Percentiles rank a stretch among this genome's conserved stretches.
Conservation (phyloP, 2,797 vertebrate species). For the Lithobates pipiens region DNA sequence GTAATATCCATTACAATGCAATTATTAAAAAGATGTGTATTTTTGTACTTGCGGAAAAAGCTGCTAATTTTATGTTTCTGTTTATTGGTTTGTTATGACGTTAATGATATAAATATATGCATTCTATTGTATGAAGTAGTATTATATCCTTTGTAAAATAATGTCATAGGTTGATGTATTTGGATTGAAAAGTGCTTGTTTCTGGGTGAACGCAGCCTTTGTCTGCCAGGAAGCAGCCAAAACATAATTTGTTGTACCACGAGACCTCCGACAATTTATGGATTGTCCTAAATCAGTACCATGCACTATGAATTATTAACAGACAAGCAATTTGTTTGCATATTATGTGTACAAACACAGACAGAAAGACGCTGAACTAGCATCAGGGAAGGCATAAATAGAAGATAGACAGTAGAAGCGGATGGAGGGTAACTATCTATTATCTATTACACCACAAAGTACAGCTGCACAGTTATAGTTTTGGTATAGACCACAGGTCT, state of each 20-base stretch:
- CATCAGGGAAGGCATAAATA: too few relatives aligned
- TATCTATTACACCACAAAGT: too few relatives aligned
- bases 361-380: neutral
- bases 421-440: too few relatives aligned
- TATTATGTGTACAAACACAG: neutral
- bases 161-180: neutral
- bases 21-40: constrained; percentile 86
- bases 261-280: neutral
- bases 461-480: too few relatives aligned
- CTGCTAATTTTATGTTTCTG: constrained; percentile 84
- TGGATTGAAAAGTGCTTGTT: neutral
- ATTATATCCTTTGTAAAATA: constrained; percentile 71
- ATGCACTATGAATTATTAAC: neutral
- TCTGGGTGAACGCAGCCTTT: neutral
- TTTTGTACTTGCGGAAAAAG: constrained; percentile 93
- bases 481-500: too few relatives aligned
- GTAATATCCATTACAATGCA: constrained; percentile 82
- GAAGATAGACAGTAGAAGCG: too few relatives aligned
- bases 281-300: neutral
- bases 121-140: constrained; percentile 76
- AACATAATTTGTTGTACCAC: neutral
- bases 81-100: constrained; percentile 72
- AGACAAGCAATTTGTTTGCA: neutral
- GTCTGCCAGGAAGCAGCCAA: neutral
- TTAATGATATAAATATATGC: constrained; percentile 76